Evolutionary conservation across 2,113 vertebrate genomes (phyloP).

Genomic region (Hippocampus comes): DNA sequence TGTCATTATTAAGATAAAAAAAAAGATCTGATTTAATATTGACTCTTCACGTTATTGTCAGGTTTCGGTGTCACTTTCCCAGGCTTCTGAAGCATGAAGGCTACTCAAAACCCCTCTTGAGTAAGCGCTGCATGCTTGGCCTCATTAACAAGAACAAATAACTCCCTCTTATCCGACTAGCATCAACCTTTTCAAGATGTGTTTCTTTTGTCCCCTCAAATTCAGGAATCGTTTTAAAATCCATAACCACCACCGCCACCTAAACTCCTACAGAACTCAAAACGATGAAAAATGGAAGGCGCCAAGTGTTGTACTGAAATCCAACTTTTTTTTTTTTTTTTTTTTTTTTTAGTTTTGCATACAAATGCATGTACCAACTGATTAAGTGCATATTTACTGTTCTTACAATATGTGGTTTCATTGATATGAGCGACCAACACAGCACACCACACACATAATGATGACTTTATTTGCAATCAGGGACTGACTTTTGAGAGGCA

Average conservation of each 20-base stretch:
- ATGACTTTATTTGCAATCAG: too few relatives aligned
- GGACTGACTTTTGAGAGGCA: too few relatives aligned
- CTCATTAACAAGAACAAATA: slow-evolving; percentile 25
- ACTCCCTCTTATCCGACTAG: slow-evolving; percentile 4
- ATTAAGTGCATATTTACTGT: too few relatives aligned
- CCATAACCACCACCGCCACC: slow-evolving; percentile 12
- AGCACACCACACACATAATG: too few relatives aligned
- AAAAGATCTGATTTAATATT: neutral
- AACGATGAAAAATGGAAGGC: slow-evolving; percentile 33
- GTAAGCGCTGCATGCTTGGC: slow-evolving; percentile 26
- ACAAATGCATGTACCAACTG: too few relatives aligned
- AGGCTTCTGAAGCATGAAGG: slow-evolving; percentile 7
- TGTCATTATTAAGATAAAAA: too few relatives aligned
- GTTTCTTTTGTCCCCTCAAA: slow-evolving; percentile 52
- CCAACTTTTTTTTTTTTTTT: slow-evolving; percentile 56
- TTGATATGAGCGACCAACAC: too few relatives aligned
- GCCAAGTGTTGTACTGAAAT: slow-evolving; percentile 59
- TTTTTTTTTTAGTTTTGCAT: too few relatives aligned
- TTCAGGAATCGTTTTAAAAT: slow-evolving; percentile 51
- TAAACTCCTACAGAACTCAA: slow-evolving; percentile 50
- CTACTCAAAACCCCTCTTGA: slow-evolving; percentile 1
- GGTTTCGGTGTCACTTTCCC: slow-evolving; percentile 9
- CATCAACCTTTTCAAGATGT: slow-evolving; percentile 31
- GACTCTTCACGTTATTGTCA: neutral
- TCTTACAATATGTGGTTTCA: too few relatives aligned